A percentile compares a stretch with the other conserved stretches of the same genome.
Conservation (phyloP, 2,113 vertebrate genomes). For the Lycocorax pyrrhopterus region DNA sequence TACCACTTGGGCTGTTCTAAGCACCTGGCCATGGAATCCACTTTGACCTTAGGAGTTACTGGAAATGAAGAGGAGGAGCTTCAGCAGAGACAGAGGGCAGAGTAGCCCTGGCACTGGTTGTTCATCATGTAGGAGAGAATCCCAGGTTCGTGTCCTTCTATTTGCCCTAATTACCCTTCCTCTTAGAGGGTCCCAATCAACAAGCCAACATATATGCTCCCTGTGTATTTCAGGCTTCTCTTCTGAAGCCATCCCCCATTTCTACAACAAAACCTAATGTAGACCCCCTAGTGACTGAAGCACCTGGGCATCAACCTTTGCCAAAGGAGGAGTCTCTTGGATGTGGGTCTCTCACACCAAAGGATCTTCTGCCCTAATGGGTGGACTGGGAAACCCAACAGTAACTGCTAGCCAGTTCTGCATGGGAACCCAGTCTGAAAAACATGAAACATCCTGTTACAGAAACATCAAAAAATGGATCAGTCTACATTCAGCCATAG, state of each 20-base stretch:
- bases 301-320: background rate
- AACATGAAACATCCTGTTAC: background rate
- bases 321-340: background rate
- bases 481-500: background rate
- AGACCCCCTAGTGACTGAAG: background rate
- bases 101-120: fast-evolving
- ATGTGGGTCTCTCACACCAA: background rate
- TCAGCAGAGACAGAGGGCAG: background rate
- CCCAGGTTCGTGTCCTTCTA: background rate
- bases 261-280: background rate
- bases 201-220: background rate
- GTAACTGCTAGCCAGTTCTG: background rate
- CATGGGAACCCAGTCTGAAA: background rate
- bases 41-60: background rate
- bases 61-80: background rate
- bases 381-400: background rate
- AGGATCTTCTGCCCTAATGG: background rate
- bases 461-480: background rate
- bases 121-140: background rate
- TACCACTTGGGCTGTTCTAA: background rate
- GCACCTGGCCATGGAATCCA: background rate
- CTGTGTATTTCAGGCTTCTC: background rate
- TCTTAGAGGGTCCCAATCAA: background rate
- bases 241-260: background rate
- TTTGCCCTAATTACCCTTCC: background rate